phyloP scores from a whole-genome alignment of 2,888 invertebrate species.

The Chrysopilus asiliformis region DNA sequence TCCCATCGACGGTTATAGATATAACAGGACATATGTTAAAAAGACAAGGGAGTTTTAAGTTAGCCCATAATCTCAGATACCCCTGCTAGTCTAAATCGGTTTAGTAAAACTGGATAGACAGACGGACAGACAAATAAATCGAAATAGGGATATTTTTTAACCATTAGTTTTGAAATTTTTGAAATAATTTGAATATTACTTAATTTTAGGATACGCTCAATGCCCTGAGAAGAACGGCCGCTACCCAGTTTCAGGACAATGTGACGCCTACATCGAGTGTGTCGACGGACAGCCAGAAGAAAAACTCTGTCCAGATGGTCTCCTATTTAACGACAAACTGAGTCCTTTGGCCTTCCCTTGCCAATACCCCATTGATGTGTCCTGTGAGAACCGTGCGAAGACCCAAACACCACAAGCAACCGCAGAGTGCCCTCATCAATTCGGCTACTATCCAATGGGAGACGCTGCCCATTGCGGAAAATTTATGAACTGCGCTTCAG shows the following conservation, averaged over 20 bases:
- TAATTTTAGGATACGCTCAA: conserved; percentile 19
- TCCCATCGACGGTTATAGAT: too few species aligned
- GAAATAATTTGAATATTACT: background rate
- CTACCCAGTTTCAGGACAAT: conserved; percentile 52
- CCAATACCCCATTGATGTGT: conserved; percentile 68
- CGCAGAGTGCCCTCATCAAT: conserved; percentile 52
- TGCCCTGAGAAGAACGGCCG: conserved; percentile 57
- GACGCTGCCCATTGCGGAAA: conserved; percentile 54
- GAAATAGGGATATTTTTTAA: too few species aligned
- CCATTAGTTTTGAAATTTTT: background rate
- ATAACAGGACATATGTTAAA: too few species aligned
- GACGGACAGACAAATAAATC: too few species aligned
- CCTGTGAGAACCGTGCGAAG: conserved; percentile 55
- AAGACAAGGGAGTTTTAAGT: background rate
- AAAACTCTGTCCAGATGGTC: conserved; percentile 69
- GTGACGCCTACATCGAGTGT: conserved; percentile 62
- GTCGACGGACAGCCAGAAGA: conserved; percentile 54
- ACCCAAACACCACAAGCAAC: conserved; percentile 47
- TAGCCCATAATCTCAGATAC: background rate
- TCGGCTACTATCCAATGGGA: conserved; percentile 54
- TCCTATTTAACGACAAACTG: conserved; percentile 58
- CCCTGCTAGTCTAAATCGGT: too few species aligned
- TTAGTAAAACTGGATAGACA: too few species aligned
- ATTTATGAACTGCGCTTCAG: conserved; percentile 70
- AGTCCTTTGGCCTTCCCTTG: conserved; percentile 57